phyloP scores from a whole-genome alignment of 2,113 vertebrate genomes.

The Crotalus tigris region DNA sequence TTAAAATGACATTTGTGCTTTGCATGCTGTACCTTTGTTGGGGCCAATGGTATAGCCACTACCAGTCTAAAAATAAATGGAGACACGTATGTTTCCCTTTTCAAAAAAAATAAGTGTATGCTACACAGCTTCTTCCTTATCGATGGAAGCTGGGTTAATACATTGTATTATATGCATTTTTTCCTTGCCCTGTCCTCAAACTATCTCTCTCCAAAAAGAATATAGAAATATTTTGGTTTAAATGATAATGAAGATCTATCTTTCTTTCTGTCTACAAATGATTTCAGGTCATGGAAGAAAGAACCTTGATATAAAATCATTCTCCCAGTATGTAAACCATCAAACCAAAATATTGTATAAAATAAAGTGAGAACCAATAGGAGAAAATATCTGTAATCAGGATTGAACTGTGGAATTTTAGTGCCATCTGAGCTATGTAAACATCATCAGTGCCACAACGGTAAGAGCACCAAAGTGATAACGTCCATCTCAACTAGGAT shows the following conservation, averaged over 20 bases:
- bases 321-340: not conserved
- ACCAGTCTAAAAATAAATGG: conserved; percentile 61
- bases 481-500: too few relatives aligned
- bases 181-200: not conserved
- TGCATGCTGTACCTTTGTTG: conserved; percentile 50
- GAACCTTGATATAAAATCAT: not conserved
- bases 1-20: conserved; percentile 52
- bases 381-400: too few relatives aligned
- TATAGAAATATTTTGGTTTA: not conserved
- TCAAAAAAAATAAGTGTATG: conserved; percentile 41
- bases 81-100: conserved; percentile 46
- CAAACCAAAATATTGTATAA: too few relatives aligned
- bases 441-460: too few relatives aligned
- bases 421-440: too few relatives aligned
- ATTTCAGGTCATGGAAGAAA: not conserved
- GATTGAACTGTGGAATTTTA: too few relatives aligned
- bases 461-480: too few relatives aligned
- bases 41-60: conserved; percentile 44
- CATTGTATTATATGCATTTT: not conserved
- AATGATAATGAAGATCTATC: not conserved
- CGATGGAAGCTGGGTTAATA: not conserved
- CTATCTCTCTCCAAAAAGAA: not conserved
- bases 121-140: not conserved
- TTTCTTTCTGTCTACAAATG: not conserved
- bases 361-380: too few relatives aligned